Base-by-base conservation (phyloP, 2,113 vertebrate genomes). In the Gadus chalcogrammus region DNA sequence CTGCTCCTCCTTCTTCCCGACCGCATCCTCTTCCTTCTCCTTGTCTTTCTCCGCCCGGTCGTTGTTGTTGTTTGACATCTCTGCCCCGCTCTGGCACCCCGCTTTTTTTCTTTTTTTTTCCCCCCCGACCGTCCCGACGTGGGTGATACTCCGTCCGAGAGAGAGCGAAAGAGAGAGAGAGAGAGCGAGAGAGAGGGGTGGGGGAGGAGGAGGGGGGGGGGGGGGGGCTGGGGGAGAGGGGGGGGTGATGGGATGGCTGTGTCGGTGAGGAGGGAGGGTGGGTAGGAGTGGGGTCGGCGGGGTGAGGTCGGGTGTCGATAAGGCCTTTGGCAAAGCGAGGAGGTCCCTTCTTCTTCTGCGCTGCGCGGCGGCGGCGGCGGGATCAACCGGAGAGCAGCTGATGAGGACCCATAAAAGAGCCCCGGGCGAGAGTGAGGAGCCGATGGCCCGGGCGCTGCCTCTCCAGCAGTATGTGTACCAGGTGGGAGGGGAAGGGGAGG, bases 51-150 rank as follows among this genome's bases (percentile, higher is more conserved):
- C 61, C 15, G 20, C 84, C 61, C 88, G 83, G 55, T 88, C 84
- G 80, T 91, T 92, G 80, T 91, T 91, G 77, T 91, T 90, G 73
- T 83, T 86, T 65, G 87, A 89, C 84, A 87, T 92, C 63, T 83
- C 74, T 60, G 55, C 60, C 66, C 24, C 27, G 82, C 55, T 24
- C 64, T 20, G 18, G 31, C 75, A 27, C 64, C 48, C 75, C 42
- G 56, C 28, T 68, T 72, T 74, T 79, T 48, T 13, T 17, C 66
- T 48, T 48, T 48, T 24, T 65, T 65, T 13, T 31, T 74, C 15
- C 81, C 62, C 68, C 70, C 77, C 79, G 74, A 73, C 28, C 1
- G 59, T 53, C 17, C 62, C 16, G 65, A 13, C 65, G 38, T 28
- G 59, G 61, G 74, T 69, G 52, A 72, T 73, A 28, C 65, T 68